Base-by-base conservation (phyloP, 1,140 invertebrate genomes). In the Varroa destructor region DNA sequence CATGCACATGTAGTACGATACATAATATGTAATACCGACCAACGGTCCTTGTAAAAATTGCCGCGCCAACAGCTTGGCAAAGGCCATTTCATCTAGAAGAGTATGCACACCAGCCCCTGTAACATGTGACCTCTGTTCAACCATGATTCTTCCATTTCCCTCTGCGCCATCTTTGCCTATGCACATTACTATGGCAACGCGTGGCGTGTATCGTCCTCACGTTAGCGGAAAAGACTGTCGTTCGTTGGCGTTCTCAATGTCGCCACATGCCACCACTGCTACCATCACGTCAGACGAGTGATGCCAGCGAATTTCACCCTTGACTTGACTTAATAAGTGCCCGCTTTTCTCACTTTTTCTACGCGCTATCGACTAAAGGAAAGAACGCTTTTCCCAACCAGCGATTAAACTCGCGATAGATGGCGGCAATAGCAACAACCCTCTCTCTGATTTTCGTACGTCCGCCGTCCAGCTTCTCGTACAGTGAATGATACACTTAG, bases 301-400 rank as follows among this genome's bases (percentile, higher is more conserved):
- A 43, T 67, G 61, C 14, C 46, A 67, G 61, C 37, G 61, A 37
- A 67, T 67, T 40, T 67, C 61, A 67, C 61, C 61, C 61, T 67
- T 67, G 61, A 67, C 40, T 67, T 67, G 61, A 67, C 61, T 67
- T 67, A 67, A 67, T 46, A 67, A 67, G 46, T 51, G 46, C 46
- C 46, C 46, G 46, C 46, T 51, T 51, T 51, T 8, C 46, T 5
- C 4, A 51, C 4, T 37, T 12, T 67, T 10, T 12, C 40, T 67
- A 14, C 61, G 61, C 40, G 12, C 40, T 67, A 40, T 67, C 61
- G 40, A 67, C 12, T 51, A 51, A 51, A 51, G 8, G 8, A 3
- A 51, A 3, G 46, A 8, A 51, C 46, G 46, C 8, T 51, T 8
- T 51, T 51, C 46, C 46, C 46, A 51, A 8, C 46, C 61, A 3